phyloP scores from a whole-genome alignment of 1,140 invertebrate species.

The Ditylenchus dipsaci region DNA sequence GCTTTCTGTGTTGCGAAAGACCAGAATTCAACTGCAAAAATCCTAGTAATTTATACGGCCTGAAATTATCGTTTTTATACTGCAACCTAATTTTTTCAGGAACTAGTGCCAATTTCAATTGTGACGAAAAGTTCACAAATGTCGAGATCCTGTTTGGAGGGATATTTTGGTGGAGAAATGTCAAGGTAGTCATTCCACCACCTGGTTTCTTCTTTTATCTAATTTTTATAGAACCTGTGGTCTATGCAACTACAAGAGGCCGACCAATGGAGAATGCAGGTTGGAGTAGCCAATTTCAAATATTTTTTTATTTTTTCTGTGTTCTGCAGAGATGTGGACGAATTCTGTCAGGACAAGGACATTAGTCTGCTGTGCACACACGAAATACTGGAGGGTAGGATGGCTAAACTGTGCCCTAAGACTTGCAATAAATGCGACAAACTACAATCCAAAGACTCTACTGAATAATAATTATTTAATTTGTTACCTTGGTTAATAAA shows the following conservation, averaged over 20 bases:
- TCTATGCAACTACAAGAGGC: not conserved
- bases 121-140: constrained; percentile 4
- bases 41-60: not conserved
- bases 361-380: constrained; percentile 3
- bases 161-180: constrained; percentile 2
- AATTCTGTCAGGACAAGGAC: not conserved
- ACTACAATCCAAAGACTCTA: not conserved
- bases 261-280: constrained; percentile 2
- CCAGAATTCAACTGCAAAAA: constrained; percentile 7
- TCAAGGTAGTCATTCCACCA: too few species aligned
- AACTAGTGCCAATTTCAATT: constrained; percentile 6
- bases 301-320: not conserved
- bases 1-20: constrained; percentile 1
- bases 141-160: not conserved
- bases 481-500: too few species aligned
- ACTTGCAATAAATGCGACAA: constrained; percentile 4
- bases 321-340: constrained; percentile 8
- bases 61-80: not conserved
- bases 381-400: not conserved
- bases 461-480: not conserved
- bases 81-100: constrained; percentile 1
- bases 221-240: constrained; percentile 2
- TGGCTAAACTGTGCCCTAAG: constrained; percentile 4
- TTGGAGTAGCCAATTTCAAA: not conserved
- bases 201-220: too few species aligned